Base-by-base conservation (phyloP, 37 sponge, comb jelly and placozoan species). In the Spongilla lacustris region DNA sequence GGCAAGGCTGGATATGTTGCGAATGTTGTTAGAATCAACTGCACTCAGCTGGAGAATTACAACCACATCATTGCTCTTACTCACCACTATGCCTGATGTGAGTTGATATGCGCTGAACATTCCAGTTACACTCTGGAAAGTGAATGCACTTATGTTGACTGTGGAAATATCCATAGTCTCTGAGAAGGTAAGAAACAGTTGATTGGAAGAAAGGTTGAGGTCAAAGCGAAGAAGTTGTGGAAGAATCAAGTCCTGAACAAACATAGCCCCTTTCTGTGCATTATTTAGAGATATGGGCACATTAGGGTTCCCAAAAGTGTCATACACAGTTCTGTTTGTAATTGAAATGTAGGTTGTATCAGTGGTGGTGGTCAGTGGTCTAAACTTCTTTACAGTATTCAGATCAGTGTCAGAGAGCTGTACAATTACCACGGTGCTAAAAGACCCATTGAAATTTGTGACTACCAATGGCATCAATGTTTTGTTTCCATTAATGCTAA, bases 1-100 rank as follows among this genome's bases (percentile, higher is more conserved):
- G 36, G 97, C 97, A 27, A 97, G 67, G 26, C 68, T 38, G 11
- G 91, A 86, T n/a, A 90, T 71, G 75, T 97, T 94, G 69, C 91
- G 90, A 35, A 97, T 91, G 36, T 67, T 66, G 71, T 97, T 91
- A 2, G 84, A 58, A 74, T 97, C 97, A 38, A 34, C 34, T 5
- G 25, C 2, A 36, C 77, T 85, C 26, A 97, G 84, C 30, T 75
- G 68, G 19, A 58, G 19, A 0, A 93, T 69, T 4, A 86, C 41
- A 36, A 93, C 66, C 4, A 88, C 79, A 37, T 88, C 93, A 27
- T 70, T 89, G 91, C 95, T 87, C 8, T 17, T 28, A 49, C 71
- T 86, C 29, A 87, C 46, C n/a, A 90, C 86, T 24, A 12, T 29
- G 4, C 97, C 95, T 22, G 84, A 95, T 31, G 91, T 95, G 14